Evolutionary conservation across 2,888 invertebrate genomes (phyloP), one percentile per base, ranked within the genome.

Genomic region (Anthophora plumipes): DNA sequence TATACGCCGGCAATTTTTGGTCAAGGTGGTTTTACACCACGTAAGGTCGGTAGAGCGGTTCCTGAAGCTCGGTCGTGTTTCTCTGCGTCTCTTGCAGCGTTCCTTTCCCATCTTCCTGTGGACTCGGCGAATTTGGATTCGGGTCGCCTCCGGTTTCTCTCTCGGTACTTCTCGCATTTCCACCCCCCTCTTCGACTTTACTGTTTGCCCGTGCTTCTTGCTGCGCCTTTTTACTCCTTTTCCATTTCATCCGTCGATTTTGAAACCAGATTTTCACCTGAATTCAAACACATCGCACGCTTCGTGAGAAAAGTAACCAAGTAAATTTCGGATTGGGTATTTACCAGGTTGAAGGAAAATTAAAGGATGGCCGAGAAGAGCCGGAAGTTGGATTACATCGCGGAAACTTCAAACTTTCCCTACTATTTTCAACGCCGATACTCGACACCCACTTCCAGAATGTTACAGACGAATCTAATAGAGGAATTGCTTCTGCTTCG

Each of bases 211-310:
- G 89, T 17, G 97, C 96, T 94, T 98, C 98, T 87, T 97, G 97
- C 92, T 98, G 98, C 0, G 98, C 98, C 91, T 99, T 99, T 95
- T 99, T 99, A 85, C 98, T 98, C 14, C 99, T 95, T 93, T 99
- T 99, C 98, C 99, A 99, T 93, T 99, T 99, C 99, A 99, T 99
- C 89, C 99, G 96, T 66, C 99, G 95, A 93, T 99, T 99, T 95
- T 99, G 99, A 94, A 99, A 99, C 99, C 98, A 99, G 90, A 99
- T 98, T 95, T 98, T 98, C 83, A 98, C 98, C 97, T 98, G 95
- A 7, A 86, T 90, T 22, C 17, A 71, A 66, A 69, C 37, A 74
- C 17, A 59, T n/a, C 41, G 25, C n/a, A 22, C 31, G 4, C 4
- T 3, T 31, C 4, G n/a, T n/a, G n/a, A n/a, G 31, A 31, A 4